phyloP scores from a whole-genome alignment of 2,797 vertebrate genomes.

The Kryptolebias ocellatus region DNA sequence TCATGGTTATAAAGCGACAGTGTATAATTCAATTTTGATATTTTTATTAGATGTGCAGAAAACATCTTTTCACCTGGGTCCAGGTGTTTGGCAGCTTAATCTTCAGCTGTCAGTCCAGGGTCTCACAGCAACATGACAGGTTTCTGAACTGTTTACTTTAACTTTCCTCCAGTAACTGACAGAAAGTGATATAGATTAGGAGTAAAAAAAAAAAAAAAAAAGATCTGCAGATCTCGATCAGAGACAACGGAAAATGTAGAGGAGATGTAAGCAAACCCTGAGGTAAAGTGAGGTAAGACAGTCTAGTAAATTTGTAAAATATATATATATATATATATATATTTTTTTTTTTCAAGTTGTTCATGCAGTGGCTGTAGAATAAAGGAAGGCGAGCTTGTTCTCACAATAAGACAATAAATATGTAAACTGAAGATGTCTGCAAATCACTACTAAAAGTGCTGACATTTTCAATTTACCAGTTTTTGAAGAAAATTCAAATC shows the following conservation, averaged over 20 bases:
- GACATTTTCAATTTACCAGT: too few species aligned
- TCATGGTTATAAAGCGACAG: conserved; percentile 29
- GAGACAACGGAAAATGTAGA: background rate
- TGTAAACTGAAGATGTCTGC: too few species aligned
- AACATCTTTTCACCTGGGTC: conserved; percentile 41
- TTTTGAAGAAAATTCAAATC: too few species aligned
- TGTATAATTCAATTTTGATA: conserved; percentile 44
- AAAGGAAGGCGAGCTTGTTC: too few species aligned
- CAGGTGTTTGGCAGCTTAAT: conserved; percentile 50
- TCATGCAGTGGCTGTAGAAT: too few species aligned
- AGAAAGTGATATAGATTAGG: conserved; percentile 36
- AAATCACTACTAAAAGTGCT: too few species aligned
- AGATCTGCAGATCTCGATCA: conserved; percentile 18
- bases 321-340: too few species aligned
- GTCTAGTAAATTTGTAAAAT: too few species aligned
- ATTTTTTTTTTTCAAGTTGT: too few species aligned
- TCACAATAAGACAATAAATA: too few species aligned
- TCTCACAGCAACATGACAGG: conserved; percentile 45
- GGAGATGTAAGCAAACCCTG: background rate
- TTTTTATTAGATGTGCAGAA: conserved; percentile 44
- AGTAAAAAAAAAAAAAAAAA: too few species aligned
- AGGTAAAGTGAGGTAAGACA: too few species aligned
- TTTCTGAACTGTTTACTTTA: conserved; percentile 47
- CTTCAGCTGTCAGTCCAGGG: conserved; percentile 35
- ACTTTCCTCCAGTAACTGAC: conserved; percentile 49